Evolutionary conservation across 2,888 invertebrate species (phyloP), one percentile per base, ranked within the genome.

Genomic region (Iselma pallidipennis): DNA sequence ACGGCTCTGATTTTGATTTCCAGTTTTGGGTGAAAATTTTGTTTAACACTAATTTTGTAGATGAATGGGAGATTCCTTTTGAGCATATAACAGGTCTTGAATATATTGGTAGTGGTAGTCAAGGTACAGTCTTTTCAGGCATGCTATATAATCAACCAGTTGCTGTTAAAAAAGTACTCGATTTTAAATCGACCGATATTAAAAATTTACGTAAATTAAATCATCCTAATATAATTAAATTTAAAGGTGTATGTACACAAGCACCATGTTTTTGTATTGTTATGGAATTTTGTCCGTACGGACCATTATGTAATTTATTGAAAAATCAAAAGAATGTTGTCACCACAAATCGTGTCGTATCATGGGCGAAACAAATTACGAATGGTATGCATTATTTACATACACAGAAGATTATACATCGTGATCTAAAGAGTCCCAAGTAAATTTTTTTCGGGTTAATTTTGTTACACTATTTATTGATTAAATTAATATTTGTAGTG

Each of bases 401-500:
- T 81, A 87, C 88, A 48, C 94, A 96, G 79, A 96, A 96, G 84
- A 98, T 99, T 73, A 97, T 99, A 76, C 99, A 99, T 79, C 86
- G 99, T 66, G 99, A 99, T 85, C 88, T 99, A 66, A 99, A 99
- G 83, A 98, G 98, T 78, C 98, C 98, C 50, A 99, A 99, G 98
- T 98, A 87, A 12, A 14, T 50, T 42, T 26, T 56, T 54, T n/a
- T 23, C 19, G n/a, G 19, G 56, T 49, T 52, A 58, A 49, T 49
- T 37, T 31, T 19, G 49, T 14, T 57, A 26, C 10, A 12, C 10
- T 56, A 26, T 14, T 60, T 26, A 16, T 29, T 59, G 37, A 31
- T 56, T 54, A 21, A 2, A 33, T 7, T 14, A 23, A 25, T 63
- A 72, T 66, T 59, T 83, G 29, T 77, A 95, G 95, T 81, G 91